Evolutionary conservation across 2,888 invertebrate genomes (phyloP).

Genomic region (Acanthopleura granulata): DNA sequence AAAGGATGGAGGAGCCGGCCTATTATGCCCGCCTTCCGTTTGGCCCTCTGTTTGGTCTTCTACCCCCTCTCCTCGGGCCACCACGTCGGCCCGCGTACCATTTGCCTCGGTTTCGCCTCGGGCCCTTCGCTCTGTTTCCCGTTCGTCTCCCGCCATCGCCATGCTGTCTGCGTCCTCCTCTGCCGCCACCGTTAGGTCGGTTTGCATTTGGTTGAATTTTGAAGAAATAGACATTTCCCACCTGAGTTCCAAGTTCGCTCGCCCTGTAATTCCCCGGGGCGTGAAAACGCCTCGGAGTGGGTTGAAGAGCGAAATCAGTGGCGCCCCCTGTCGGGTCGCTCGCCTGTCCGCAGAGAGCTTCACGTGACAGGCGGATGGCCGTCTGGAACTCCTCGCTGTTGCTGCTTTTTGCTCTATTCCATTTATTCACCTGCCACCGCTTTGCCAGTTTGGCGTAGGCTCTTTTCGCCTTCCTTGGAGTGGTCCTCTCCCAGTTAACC

Average conservation of each 20-base stretch:
- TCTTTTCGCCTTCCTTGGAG: not conserved
- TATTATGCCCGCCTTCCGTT: too few species aligned
- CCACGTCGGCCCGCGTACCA: not conserved
- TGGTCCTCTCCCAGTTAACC: not conserved
- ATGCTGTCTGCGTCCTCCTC: not conserved
- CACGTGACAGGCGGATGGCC: not conserved
- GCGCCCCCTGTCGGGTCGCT: slow-evolving; percentile 6
- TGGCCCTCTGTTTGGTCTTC: not conserved
- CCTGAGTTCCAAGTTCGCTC: not conserved
- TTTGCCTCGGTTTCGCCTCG: not conserved
- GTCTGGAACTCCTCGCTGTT: slow-evolving; percentile 7
- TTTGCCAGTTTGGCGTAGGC: not conserved
- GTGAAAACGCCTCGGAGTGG: not conserved
- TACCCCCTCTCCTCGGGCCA: not conserved
- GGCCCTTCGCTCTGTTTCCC: not conserved
- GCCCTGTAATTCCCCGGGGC: not conserved
- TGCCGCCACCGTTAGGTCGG: not conserved
- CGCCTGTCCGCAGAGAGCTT: not conserved
- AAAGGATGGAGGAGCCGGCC: too few species aligned
- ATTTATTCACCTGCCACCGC: not conserved
- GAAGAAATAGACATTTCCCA: not conserved
- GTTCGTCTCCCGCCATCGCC: not conserved
- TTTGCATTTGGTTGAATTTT: not conserved
- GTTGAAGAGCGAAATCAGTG: not conserved
- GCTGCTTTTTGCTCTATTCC: not conserved